Percentiles rank a stretch among this genome's conserved stretches.
Conservation (phyloP, 1,140 invertebrate genomes). For the Zaprionus vittiger region DNA sequence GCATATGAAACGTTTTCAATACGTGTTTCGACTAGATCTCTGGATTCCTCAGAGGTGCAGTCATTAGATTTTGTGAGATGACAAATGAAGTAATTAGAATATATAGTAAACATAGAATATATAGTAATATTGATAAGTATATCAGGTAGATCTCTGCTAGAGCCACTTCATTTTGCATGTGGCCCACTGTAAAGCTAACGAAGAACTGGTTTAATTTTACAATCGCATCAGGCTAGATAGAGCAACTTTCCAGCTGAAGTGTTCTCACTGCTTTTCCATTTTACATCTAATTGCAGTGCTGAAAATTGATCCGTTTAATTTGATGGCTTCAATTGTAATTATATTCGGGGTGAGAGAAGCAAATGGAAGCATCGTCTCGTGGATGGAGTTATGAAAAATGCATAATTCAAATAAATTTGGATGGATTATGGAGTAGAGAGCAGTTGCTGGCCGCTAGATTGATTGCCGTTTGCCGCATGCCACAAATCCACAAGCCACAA, state of each 20-base stretch:
- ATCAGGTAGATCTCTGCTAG: background rate
- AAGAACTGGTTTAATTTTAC: background rate
- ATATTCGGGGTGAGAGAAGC: conserved; percentile 1
- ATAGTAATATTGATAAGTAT: background rate
- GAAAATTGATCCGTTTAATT: conserved; percentile 41
- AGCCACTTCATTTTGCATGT: background rate
- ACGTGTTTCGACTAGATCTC: background rate
- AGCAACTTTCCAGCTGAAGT: background rate
- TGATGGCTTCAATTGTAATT: conserved; percentile 36
- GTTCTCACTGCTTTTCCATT: conserved; percentile 6
- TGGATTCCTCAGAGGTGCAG: background rate
- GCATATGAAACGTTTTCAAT: too few species aligned
- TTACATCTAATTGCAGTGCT: conserved; percentile 4
- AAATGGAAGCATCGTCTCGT: background rate
- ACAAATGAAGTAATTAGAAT: too few species aligned
- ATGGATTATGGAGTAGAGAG: conserved; percentile 37
- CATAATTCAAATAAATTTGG: conserved; percentile 47
- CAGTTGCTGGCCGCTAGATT: conserved; percentile 21
- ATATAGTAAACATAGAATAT: too few species aligned
- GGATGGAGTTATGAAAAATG: conserved; percentile 38
- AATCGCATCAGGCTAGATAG: background rate
- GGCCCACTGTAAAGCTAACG: background rate
- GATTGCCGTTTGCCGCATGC: conserved; percentile 28
- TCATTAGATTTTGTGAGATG: background rate
- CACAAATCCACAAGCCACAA: conserved; percentile 16